Evolutionary conservation across 2,888 invertebrate species (phyloP), one percentile per base, ranked within the genome.

Genomic region (Calameuta filiformis): DNA sequence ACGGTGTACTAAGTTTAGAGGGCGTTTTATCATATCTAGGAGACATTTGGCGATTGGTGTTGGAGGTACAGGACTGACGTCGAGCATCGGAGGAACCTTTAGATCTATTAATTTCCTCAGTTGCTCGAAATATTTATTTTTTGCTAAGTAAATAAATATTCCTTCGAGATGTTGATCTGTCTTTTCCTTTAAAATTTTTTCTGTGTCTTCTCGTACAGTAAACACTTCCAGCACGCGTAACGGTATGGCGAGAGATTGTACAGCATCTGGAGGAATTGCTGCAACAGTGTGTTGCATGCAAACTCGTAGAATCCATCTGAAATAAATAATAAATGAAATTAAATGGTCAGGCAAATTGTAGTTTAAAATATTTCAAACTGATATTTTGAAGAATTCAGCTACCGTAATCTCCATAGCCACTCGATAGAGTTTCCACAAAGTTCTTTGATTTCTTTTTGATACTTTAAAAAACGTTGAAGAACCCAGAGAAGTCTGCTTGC

Each of bases 211-310:
- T 91, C 92, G 76, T 92, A 92, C 80, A 12, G 96, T 95, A 86
- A 96, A 96, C 35, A 95, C 94, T 90, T 97, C 96, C 87, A 98
- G 92, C 92, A 96, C 95, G 85, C 97, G 93, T 80, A 97, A 92
- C 9, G 96, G 95, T 76, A 96, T 94, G 34, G 96, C 95, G 81
- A 95, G 92, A 4, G 94, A 93, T 79, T 93, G 92, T 89, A 85
- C 78, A 12, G 85, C 84, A 30, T 88, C 86, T 12, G 79, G 75
- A 4, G 81, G 82, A 35, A 87, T 82, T 23, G 82, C 83, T 56
- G 88, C 92, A 76, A 92, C 92, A 91, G 93, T 93, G 83, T 93
- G 93, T 84, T 92, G 93, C 83, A 94, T 91, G 74, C 94, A 90
- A 74, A 93, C 88, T 81, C 93, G 93, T 80, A 94, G 93, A 83